Percentiles rank a stretch among this genome's conserved stretches.
Conservation (phyloP, 1,140 invertebrate species). For the Drosophila orosa region DNA sequence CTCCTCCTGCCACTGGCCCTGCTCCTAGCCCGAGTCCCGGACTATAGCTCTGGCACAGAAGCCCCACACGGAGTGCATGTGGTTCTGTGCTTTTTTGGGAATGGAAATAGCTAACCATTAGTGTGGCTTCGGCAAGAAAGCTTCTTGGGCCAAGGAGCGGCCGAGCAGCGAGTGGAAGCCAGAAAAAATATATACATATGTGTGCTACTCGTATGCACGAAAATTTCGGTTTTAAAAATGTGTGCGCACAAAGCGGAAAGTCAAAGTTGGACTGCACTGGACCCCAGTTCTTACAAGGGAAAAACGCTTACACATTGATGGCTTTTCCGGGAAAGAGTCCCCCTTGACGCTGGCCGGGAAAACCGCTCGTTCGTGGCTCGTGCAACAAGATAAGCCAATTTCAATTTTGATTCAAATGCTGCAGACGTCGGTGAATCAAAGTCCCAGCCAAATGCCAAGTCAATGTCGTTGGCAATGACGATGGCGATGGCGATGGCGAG, state of each 20-base stretch:
- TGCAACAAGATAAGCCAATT: slow-evolving; percentile 80
- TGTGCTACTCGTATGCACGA: slow-evolving; percentile 12
- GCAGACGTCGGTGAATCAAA: slow-evolving; percentile 69
- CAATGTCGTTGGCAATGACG: slow-evolving; percentile 24
- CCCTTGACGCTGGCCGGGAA: slow-evolving; percentile 11
- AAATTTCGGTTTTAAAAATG: slow-evolving; percentile 42
- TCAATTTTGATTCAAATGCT: slow-evolving; percentile 78
- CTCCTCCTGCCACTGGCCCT: slow-evolving; percentile 2
- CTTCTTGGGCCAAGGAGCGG: slow-evolving; percentile 5
- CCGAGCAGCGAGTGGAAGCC: slow-evolving; percentile 9
- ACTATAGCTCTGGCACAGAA: slow-evolving; percentile 15
- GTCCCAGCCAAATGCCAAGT: slow-evolving; percentile 59
- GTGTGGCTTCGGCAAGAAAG: slow-evolving; percentile 56
- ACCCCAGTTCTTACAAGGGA: slow-evolving; percentile 11
- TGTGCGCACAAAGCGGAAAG: slow-evolving; percentile 43
- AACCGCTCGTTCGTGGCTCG: slow-evolving; percentile 59
- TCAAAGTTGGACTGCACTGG: slow-evolving; percentile 45
- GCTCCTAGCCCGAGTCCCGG: slow-evolving; percentile 13
- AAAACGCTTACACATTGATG: slow-evolving; percentile 57
- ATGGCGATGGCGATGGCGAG: slow-evolving; percentile 11
- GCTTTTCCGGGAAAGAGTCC: slow-evolving; percentile 23
- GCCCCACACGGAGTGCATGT: slow-evolving; percentile 18
- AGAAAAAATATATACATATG: slow-evolving; percentile 8
- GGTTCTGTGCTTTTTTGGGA: slow-evolving; percentile 7
- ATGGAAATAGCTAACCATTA: slow-evolving; percentile 55